Base-by-base conservation (phyloP, 2,888 invertebrate genomes). In the Pherbina coryleti region DNA sequence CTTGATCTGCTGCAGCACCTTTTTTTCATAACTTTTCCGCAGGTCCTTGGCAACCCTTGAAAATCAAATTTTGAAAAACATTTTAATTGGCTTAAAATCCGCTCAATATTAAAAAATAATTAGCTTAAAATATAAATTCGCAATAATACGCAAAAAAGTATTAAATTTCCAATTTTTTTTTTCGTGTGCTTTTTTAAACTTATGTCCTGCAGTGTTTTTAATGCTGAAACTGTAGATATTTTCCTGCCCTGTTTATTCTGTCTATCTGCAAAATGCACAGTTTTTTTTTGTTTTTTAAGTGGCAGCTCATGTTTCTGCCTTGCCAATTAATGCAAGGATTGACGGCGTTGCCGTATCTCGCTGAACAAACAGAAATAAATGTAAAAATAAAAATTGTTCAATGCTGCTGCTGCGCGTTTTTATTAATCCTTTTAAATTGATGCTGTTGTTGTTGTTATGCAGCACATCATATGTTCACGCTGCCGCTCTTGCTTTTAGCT, bases 391-490 rank as follows among this genome's bases (percentile, higher is more conserved):
- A 44, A 44, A 2, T 44, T 44, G 5, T 37, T 37, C 7, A 1
- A 11, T 37, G n/a, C 34, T 67, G 19, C 34, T 67, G 17, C 37
- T 37, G 3, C 44, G 34, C 37, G 37, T 44, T 19, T 19, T 62
- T 25, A 19, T 73, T 78, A 78, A 78, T 75, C 78, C 78, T 80
- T 80, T 78, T 25, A 25, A 78, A 76, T 80, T 72, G n/a, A n/a
- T n/a, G 31, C 34, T 55, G 11, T 57, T n/a, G 57, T 60, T n/a
- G n/a, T 37, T 51, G 9, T 22, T 44, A 8, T 60, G 64, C 72
- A 76, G 44, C 67, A 73, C 77, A 53, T 60, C 79, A 79, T 79
- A 78, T 78, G 76, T 74, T 74, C 73, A 60, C 22, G 25, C 5
- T 19, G 5, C 19, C 55, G 44, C 7, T 53, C 9, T 17, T 37